These are phyloP conservation scores for Motacilla tschutschensis DNA, from an alignment of 2,113 vertebrate genomes.

Conservation along the genomic window DNA sequence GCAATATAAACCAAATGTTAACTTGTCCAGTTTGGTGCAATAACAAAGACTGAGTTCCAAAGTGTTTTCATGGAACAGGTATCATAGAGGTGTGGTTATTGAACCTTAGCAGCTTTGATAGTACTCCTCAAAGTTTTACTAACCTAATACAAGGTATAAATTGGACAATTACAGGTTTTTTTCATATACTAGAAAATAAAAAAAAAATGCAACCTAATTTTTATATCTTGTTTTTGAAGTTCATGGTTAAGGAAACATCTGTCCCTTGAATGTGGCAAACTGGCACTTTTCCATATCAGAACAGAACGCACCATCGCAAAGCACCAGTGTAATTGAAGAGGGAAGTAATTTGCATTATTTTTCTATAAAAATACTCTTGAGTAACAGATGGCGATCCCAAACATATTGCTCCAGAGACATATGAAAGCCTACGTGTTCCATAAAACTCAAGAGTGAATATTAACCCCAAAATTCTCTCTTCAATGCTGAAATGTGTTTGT, in stretches of 20 bases:
- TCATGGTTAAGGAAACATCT: slow-evolving; percentile 37
- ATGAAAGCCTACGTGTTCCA: slow-evolving; percentile 66
- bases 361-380: slow-evolving; percentile 55
- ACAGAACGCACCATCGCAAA: neutral
- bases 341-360: slow-evolving; percentile 67
- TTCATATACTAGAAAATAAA: neutral
- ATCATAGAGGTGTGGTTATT: neutral
- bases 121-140: neutral
- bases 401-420: slow-evolving; percentile 64
- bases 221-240: slow-evolving; percentile 35
- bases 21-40: neutral
- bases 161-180: neutral
- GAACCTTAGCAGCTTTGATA: neutral
- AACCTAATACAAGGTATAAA: neutral
- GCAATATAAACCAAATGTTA: neutral
- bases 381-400: slow-evolving; percentile 72
- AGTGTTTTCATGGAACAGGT: neutral
- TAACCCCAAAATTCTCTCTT: slow-evolving; percentile 55
- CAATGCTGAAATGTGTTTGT: slow-evolving; percentile 22
- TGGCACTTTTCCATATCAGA: slow-evolving; percentile 9
- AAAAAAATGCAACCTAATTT: slow-evolving; percentile 1
- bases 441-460: slow-evolving; percentile 64
- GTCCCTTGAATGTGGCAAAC: slow-evolving; percentile 13
- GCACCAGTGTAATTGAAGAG: slow-evolving; percentile 59
- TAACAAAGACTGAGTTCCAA: neutral